Base-by-base conservation (phyloP, 2,113 vertebrate species). In the Psephotus haematonotus region DNA sequence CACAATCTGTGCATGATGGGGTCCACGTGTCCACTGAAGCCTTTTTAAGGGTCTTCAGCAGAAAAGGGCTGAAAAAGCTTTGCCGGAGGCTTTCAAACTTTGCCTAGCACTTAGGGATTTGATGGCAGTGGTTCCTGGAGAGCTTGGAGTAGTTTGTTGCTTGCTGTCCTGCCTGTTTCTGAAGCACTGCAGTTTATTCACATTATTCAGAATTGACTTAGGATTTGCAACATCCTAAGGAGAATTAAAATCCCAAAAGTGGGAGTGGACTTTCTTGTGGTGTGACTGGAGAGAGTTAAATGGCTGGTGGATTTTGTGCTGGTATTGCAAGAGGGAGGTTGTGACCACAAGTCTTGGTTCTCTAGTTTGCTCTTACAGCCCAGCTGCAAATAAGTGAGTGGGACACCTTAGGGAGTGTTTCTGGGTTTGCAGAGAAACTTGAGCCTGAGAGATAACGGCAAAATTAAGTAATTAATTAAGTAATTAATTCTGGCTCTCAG, bases 1-100 rank as follows among this genome's bases (percentile, higher is more conserved):
- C n/a, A 37, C n/a, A 68, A 1, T 16, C 50, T 1, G 0, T 17
- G 4, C 18, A 33, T 35, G n/a, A 55, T 37, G 29, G 6, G 31
- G 4, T 37, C 20, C 41, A n/a, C 7, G 0, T 8, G 8, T 33
- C 31, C n/a, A 49, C 16, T 11, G 2, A 59, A 49, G 29, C 3
- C 4, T 80, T 85, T 81, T 71, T 9, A 71, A 16, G 33, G 2
- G 13, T 33, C 43, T 77, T 35, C 43, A 71, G 3, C 23, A 44
- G 6, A 35, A 76, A 93, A 68, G 9, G 13, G 23, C 9, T 47
- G 29, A 11, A 78, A 64, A 90, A 31, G 9, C 24, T 78, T 87
- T 76, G 35, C 29, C 27, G 25, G 3, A 43, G 20, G 62, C 18
- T 83, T 70, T 91, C 62, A 41, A 67, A 46, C 44, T 68, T 82